Conservation (phyloP, 2,888 invertebrate species). For the Masnerella sp. region DNA sequence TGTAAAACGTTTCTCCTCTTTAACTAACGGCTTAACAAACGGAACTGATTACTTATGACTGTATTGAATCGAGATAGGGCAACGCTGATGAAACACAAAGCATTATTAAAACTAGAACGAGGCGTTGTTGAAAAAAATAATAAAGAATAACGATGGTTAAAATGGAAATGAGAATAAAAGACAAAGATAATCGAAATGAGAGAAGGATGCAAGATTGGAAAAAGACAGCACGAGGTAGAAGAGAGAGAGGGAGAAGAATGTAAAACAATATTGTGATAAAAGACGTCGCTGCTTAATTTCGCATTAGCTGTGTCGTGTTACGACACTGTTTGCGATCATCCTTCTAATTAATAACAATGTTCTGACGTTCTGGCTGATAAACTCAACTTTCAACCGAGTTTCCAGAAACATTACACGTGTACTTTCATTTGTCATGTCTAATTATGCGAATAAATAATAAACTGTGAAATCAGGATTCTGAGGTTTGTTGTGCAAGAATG, state of each 20-base stretch:
- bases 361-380: slow-evolving; percentile 1
- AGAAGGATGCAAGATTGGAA: no score
- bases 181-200: neutral
- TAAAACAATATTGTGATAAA: neutral
- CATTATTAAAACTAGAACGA: no score
- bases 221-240: no score
- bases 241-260: no score
- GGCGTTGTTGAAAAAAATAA: no score
- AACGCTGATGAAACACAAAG: neutral
- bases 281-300: neutral
- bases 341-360: slow-evolving; percentile 10
- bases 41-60: slow-evolving; percentile 37
- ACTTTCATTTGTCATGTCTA: slow-evolving; percentile 7
- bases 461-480: neutral
- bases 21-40: slow-evolving; percentile 11
- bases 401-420: neutral
- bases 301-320: neutral
- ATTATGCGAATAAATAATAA: neutral
- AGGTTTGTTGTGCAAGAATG: neutral
- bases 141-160: neutral
- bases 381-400: neutral
- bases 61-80: slow-evolving; percentile 14
- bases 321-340: no score
- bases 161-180: neutral
- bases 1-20: no score